These are phyloP conservation scores for Dromococcyx pavoninus DNA, from an alignment of 2,797 vertebrate species.

Conservation along the genomic window DNA sequence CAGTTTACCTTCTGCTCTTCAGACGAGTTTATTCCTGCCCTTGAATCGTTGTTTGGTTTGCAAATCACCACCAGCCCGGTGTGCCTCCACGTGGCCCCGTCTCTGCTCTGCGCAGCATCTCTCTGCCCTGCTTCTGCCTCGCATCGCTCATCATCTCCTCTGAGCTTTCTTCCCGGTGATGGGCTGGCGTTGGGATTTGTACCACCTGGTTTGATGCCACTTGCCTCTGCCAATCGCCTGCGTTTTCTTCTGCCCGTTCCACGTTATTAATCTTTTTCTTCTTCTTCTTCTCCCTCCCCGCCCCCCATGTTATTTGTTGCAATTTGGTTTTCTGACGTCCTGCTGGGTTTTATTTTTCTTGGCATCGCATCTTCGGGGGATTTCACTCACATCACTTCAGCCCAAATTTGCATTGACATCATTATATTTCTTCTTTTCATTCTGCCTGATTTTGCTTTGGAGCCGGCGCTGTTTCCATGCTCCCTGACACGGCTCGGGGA, in stretches of 20 bases:
- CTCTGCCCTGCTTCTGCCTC: neutral
- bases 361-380: slow-evolving; percentile 25
- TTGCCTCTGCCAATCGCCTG: neutral
- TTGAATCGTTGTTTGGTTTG: neutral
- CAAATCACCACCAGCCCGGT: neutral
- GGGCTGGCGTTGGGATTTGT: neutral
- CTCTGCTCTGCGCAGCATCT: neutral
- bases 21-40: neutral
- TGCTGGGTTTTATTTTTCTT: slow-evolving; percentile 44
- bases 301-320: neutral
- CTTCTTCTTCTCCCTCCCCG: neutral
- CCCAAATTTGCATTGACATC: slow-evolving; percentile 7
- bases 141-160: neutral
- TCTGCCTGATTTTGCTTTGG: neutral
- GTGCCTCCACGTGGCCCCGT: accelerated
- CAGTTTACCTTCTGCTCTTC: neutral
- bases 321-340: neutral
- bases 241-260: neutral
- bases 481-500: neutral
- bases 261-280: neutral
- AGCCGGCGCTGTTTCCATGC: neutral
- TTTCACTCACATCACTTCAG: slow-evolving; percentile 49
- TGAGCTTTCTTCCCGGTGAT: neutral
- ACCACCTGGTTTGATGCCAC: neutral
- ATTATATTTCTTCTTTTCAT: neutral